Evolutionary conservation across 2,113 vertebrate species (phyloP), one percentile per base, ranked within the genome.

Genomic region (Cercopithecus mona): DNA sequence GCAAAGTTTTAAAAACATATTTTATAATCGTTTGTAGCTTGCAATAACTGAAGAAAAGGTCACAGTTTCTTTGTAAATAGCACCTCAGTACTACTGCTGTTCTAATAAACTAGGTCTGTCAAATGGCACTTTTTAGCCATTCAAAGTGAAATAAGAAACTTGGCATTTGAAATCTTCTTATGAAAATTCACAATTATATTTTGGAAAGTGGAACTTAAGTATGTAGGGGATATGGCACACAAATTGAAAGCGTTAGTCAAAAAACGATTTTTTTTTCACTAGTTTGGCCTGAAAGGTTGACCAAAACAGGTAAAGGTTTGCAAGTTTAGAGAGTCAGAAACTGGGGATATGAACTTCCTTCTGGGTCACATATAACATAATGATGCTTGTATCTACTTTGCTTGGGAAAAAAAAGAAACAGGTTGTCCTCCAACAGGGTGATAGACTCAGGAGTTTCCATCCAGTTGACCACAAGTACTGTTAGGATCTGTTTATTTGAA

Each of bases 171-270:
- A 55, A 52, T 1, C 25, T 14, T 83, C 23, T 35, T 52, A 85
- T 23, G 83, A 88, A 90, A 96, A 64, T 85, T 88, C 12, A 88
- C 80, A 96, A 93, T 84, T 85, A 11, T n/a, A 84, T 32, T 95
- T 94, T 78, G 27, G 50, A 88, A 94, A 80, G 48, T 92, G 1
- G 25, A 75, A n/a, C 20, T 22, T 75, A 85, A 55, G 9, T n/a
- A 70, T 38, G 8, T 61, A 55, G 20, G 82, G 61, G 64, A 38
- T 64, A 76, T 22, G 5, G 18, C 80, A 61, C 5, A 76, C 6
- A 90, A 52, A 59, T 83, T 55, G 40, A 88, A 89, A 20, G n/a
- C 40, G 25, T 91, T 88, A 76, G 79, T 48, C 40, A 85, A 64
- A 76, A 50, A 1, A 27, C 13, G 6, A n/a, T 82, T 68, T 16